Conservation (phyloP, 2,888 invertebrate genomes). For the Auanema freiburgensis region DNA sequence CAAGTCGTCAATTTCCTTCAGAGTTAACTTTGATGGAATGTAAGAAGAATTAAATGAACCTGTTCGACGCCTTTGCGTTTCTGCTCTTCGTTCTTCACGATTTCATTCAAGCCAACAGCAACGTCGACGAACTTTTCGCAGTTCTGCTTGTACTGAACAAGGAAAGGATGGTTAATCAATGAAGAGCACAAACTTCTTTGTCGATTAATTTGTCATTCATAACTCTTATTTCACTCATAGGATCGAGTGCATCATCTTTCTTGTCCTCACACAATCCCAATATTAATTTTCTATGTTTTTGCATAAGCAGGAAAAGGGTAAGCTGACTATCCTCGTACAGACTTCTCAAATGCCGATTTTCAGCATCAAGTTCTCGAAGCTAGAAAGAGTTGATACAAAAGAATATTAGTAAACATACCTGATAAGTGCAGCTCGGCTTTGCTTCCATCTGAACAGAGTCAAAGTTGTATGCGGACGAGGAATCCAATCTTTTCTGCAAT, state of each 20-base stretch:
- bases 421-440: no score
- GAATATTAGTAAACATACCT: no score
- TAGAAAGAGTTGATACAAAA: background rate
- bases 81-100: background rate
- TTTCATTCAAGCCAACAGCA: background rate
- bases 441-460: no score
- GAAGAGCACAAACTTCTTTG: no score
- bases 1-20: background rate
- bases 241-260: background rate
- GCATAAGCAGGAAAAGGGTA: conserved; percentile 3
- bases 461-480: no score
- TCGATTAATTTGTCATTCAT: no score
- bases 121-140: conserved; percentile 3
- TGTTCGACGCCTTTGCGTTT: background rate
- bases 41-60: background rate
- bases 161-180: no score
- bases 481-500: no score
- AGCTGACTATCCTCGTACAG: conserved; percentile 2
- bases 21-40: background rate
- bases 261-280: background rate
- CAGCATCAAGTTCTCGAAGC: conserved; percentile 2
- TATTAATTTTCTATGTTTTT: background rate
- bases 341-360: background rate
- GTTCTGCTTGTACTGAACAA: background rate
- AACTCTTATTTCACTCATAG: no score